A percentile compares a stretch with the other conserved stretches of the same genome.
Evolutionary conservation across 2,888 invertebrate genomes (phyloP).

Genomic region (Pseudococcus jackbeardsleyi): DNA sequence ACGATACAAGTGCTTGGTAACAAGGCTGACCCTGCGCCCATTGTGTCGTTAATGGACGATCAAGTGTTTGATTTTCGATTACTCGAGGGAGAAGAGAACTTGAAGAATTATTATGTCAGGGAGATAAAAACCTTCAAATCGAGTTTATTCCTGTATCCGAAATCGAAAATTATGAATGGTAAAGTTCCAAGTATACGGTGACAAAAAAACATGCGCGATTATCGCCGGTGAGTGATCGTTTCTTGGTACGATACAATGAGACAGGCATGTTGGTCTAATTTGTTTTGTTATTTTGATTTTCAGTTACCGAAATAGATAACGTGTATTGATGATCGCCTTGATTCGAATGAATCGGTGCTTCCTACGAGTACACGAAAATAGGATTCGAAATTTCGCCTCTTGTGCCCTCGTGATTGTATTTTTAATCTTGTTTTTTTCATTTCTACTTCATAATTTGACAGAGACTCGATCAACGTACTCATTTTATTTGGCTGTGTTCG

Average conservation of each 20-base stretch:
- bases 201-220: not conserved
- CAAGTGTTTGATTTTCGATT: constrained; percentile 42
- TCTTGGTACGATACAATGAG: not conserved
- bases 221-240: not conserved
- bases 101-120: constrained; percentile 41
- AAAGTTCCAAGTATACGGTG: constrained; percentile 48
- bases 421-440: not conserved
- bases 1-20: constrained; percentile 57
- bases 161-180: constrained; percentile 56
- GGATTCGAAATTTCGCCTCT: not conserved
- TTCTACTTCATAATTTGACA: not conserved
- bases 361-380: not conserved
- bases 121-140: constrained; percentile 57
- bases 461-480: not conserved
- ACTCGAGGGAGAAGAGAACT: constrained; percentile 52
- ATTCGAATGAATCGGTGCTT: not conserved
- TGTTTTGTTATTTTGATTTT: not conserved
- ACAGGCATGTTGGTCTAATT: not conserved
- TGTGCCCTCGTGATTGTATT: not conserved
- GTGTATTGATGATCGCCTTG: not conserved
- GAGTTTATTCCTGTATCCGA: constrained; percentile 47
- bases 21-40: not conserved
- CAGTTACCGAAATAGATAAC: not conserved
- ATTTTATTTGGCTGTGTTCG: constrained; percentile 34
- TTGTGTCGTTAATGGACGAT: constrained; percentile 1